phyloP scores from a whole-genome alignment of 2,797 vertebrate species.

The Antennarius maculatus region DNA sequence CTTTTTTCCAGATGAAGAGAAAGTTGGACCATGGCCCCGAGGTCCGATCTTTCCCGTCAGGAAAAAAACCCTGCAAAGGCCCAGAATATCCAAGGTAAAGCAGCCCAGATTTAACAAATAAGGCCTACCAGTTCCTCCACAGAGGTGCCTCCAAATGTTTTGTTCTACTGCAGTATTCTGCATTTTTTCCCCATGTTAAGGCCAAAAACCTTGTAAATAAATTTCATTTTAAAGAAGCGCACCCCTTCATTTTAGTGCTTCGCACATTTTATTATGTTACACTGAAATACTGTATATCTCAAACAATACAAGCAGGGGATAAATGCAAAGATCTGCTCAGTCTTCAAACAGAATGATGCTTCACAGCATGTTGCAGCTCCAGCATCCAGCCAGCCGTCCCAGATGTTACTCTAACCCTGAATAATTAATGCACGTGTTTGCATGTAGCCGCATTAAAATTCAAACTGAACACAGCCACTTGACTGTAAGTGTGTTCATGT shows the following conservation, averaged over 20 bases:
- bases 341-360: constrained; percentile 47
- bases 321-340: constrained; percentile 24
- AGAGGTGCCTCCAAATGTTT: constrained; percentile 1
- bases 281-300: constrained; percentile 9
- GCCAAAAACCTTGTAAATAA: constrained; percentile 4
- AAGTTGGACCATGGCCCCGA: constrained; percentile 99
- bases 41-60: constrained; percentile 99
- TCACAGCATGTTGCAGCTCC: constrained; percentile 32
- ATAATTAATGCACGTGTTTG: constrained; percentile 72
- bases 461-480: constrained; percentile 66
- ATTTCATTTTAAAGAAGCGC: not conserved
- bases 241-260: constrained; percentile 3
- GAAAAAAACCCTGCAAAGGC: constrained; percentile 99
- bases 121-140: constrained; percentile 12
- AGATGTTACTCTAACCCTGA: constrained; percentile 62
- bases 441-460: constrained; percentile 73
- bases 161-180: not conserved
- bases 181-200: constrained; percentile 17
- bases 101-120: not conserved
- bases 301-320: constrained; percentile 13
- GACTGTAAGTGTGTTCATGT: constrained; percentile 67
- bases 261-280: constrained; percentile 21
- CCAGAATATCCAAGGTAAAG: constrained; percentile 95
- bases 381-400: constrained; percentile 43
- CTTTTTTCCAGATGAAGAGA: constrained; percentile 96